Evolutionary conservation across 2,113 vertebrate genomes (phyloP).

Genomic region (Vulpes lagopus): DNA sequence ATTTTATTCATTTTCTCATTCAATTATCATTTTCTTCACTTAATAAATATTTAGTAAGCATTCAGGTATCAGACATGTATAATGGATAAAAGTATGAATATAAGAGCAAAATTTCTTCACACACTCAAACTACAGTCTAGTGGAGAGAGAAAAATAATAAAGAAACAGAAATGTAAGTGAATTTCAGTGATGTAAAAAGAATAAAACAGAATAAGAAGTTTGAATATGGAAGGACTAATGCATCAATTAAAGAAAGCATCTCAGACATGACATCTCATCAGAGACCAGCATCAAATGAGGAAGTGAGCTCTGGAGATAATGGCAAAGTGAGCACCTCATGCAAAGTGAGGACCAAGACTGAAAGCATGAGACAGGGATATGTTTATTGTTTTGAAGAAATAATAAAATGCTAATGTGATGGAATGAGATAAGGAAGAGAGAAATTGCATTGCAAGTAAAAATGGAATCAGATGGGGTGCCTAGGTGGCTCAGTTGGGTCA

Average conservation of each 20-base stretch:
- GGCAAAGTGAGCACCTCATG: neutral
- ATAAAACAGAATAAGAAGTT: neutral
- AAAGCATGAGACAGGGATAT: neutral
- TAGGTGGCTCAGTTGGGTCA: neutral
- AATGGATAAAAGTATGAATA: neutral
- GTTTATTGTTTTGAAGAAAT: neutral
- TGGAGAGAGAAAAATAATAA: neutral
- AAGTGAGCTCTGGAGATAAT: neutral
- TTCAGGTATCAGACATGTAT: neutral
- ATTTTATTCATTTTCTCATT: neutral
- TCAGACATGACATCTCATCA: neutral
- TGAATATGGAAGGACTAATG: neutral
- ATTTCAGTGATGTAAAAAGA: neutral
- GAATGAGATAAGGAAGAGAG: neutral
- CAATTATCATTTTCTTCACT: neutral
- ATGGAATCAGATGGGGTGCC: neutral
- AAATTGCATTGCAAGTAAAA: neutral
- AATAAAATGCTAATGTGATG: neutral
- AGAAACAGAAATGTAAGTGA: neutral
- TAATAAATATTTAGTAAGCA: neutral
- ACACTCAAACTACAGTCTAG: neutral
- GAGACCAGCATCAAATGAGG: neutral
- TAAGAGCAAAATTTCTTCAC: neutral
- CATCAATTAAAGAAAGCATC: neutral
- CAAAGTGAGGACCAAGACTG: neutral